These are phyloP conservation scores for Zhengitettix transpicula DNA, from an alignment of 2,888 invertebrate genomes.

Conservation along the genomic window DNA sequence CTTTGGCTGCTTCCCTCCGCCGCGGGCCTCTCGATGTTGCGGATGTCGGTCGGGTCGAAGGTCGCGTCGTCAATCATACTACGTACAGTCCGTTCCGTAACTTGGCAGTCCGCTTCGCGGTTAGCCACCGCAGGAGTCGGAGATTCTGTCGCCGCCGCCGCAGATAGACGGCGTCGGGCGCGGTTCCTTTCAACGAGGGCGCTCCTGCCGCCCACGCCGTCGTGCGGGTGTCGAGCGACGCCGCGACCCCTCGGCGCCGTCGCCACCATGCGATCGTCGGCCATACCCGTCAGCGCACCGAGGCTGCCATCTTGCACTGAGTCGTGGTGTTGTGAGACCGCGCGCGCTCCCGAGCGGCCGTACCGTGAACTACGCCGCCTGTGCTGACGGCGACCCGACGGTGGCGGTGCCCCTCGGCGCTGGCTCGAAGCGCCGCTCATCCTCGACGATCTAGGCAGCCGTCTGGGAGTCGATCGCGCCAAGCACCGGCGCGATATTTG, in stretches of 20 bases:
- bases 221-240: background rate
- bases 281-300: slow-evolving; percentile 20
- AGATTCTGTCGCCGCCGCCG: background rate
- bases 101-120: background rate
- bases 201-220: slow-evolving; percentile 8
- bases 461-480: background rate
- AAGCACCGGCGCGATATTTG: background rate
- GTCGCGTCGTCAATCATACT: background rate
- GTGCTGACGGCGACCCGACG: slow-evolving; percentile 5
- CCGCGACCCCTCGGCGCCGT: slow-evolving; percentile 13
- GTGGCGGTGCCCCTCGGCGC: slow-evolving; percentile 2
- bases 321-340: slow-evolving; percentile 25
- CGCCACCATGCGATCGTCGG: slow-evolving; percentile 8
- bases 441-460: background rate
- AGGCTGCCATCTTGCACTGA: slow-evolving; percentile 43
- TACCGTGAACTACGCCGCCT: slow-evolving; percentile 5
- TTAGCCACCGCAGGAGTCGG: background rate
- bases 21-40: slow-evolving; percentile 20
- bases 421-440: slow-evolving; percentile 21
- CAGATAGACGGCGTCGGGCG: slow-evolving; percentile 13
- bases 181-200: slow-evolving; percentile 20
- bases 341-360: slow-evolving; percentile 14
- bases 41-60: background rate
- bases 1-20: slow-evolving; percentile 31
- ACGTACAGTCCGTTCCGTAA: background rate